phyloP scores from a whole-genome alignment of 2,113 vertebrate genomes.

The Siniperca chuatsi region DNA sequence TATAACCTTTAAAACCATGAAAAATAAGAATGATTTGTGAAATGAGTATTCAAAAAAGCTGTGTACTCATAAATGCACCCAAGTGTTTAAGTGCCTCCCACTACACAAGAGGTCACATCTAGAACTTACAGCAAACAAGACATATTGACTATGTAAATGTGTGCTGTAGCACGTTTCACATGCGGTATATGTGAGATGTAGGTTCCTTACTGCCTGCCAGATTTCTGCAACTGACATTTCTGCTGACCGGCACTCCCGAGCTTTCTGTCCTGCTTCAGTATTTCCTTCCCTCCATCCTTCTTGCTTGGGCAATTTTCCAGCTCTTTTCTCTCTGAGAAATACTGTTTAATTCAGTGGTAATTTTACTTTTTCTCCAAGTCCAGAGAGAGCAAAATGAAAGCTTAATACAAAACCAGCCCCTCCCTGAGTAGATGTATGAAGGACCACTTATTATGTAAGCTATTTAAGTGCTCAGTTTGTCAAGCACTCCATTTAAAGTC shows the following conservation, averaged over 20 bases:
- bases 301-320: slow-evolving; percentile 36
- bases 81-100: neutral
- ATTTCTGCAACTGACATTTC: slow-evolving; percentile 68
- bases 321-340: slow-evolving; percentile 25
- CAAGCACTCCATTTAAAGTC: slow-evolving; percentile 28
- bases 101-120: slow-evolving; percentile 10
- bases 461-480: slow-evolving; percentile 56
- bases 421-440: slow-evolving; percentile 26
- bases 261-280: slow-evolving; percentile 26
- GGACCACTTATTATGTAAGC: slow-evolving; percentile 43
- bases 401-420: slow-evolving; percentile 34
- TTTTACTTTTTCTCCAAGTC: slow-evolving; percentile 28
- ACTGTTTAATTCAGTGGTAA: slow-evolving; percentile 36
- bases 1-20: neutral
- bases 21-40: neutral
- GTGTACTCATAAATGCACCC: neutral
- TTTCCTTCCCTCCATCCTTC: slow-evolving; percentile 43
- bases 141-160: slow-evolving; percentile 16
- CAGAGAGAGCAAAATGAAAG: slow-evolving; percentile 33
- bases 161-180: slow-evolving; percentile 31
- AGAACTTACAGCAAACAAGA: slow-evolving; percentile 21
- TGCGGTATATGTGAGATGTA: slow-evolving; percentile 24
- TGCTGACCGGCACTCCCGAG: slow-evolving; percentile 67
- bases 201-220: slow-evolving; percentile 9
- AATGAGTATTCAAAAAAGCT: neutral